Base-by-base conservation (phyloP, 1,140 invertebrate species). In the Drosophila prosaltans region DNA sequence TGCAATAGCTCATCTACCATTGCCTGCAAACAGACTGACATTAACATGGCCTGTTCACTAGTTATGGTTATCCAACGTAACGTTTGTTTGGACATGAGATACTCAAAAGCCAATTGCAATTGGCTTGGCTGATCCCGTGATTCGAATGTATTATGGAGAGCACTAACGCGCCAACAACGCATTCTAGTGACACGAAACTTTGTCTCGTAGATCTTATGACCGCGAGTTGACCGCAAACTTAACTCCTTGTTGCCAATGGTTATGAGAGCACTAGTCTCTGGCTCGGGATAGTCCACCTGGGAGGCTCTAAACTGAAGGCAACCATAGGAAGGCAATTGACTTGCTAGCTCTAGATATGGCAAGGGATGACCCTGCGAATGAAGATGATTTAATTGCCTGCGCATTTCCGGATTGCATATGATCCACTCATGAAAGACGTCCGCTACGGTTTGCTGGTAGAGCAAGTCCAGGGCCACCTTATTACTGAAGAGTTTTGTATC, bases 81-180 rank as follows among this genome's bases (percentile, higher is more conserved):
- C 57, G 96, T 96, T 88, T 98, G 97, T 93, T 96, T 98, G n/a
- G 95, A 95, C 92, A 98, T 95, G 11, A 99, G 94, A 94, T 99
- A 99, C 93, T 99, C 98, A 93, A 99, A 99, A 0, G 98, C 97
- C 11, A 99, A 92, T 92, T 99, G 90, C 10, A 90, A 65, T 41
- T 91, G 88, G 1, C 86, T 65, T 3, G 86, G 76, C 24, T 80
- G 68, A 57, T 81, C 81, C 3, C 81, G 65, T 10, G 90, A 80
- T 66, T 91, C 83, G 10, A 71, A 71, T 93, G 97, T 97, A 90
- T 94, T 94, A 79, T 96, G 96, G 69, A 96, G 93, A 0, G 96
- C 97, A 26, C 97, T 98, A n/a, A 99, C 98, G 77, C 98, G 94
- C 98, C 98, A 99, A 83, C 98, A 98, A 75, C 97, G 94, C 96